Base-by-base conservation (phyloP, 2,113 vertebrate species). In the Pyrgilauda ruficollis region DNA sequence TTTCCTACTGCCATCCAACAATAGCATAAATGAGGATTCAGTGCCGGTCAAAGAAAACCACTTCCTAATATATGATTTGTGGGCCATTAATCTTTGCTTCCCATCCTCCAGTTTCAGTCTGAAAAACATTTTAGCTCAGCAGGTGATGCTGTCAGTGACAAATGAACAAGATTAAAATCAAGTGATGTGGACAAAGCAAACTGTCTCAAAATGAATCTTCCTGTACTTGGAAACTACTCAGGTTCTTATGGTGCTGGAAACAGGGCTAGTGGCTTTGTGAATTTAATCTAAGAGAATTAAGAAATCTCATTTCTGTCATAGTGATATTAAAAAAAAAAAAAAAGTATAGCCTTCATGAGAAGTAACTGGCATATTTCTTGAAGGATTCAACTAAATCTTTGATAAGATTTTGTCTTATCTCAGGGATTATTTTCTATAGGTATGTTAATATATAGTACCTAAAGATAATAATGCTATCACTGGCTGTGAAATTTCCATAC, bases 141-240 rank as follows among this genome's bases (percentile, higher is more conserved):
- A 96, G 95, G 81, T 96, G 95, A 89, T 97, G 72, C 87, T 97
- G 97, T 96, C 97, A 97, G 84, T 96, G 96, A 97, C 84, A 96
- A 96, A 97, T 97, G 90, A 88, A 93, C 64, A 91, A 92, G 88
- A 94, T 96, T 95, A 97, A 95, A 97, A 96, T 89, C 84, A 96
- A 97, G 81, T 84, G 86, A 96, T 89, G 68, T 90, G 76, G 88
- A 91, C 88, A 96, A 92, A 96, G 75, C 12, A 93, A 95, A 93
- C 78, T 84, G 74, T 81, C 82, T 91, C 62, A 93, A 91, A 86
- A 96, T 88, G 28, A 82, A 93, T 93, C 68, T 92, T 90, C 47
- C 75, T 5, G 6, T 81, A 52, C 87, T 63, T 1, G 7, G 88
- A 92, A 96, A 76, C 59, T 53, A 23, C 50, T 77, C 27, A 47